Percentiles rank a stretch among this genome's conserved stretches.
These are phyloP conservation scores for Diadumene lineata DNA, from an alignment of 92 coral and sea anemone species.

Conservation along the genomic window DNA sequence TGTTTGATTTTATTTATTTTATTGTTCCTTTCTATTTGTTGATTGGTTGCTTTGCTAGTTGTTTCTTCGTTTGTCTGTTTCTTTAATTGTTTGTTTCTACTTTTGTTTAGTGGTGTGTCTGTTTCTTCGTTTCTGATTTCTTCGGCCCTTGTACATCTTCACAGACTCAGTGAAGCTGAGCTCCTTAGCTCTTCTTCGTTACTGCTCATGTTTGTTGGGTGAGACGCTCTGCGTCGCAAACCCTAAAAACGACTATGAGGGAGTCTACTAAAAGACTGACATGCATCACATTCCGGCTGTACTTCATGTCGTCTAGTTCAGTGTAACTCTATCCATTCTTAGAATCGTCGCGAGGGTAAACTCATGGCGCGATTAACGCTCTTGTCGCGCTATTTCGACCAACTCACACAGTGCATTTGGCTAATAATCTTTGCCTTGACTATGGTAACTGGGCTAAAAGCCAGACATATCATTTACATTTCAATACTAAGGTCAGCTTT, in stretches of 20 bases:
- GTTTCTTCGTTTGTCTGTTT: background rate
- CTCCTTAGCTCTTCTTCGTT: no score
- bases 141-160: no score
- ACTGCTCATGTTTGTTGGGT: no score
- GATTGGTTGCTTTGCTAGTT: background rate
- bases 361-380: background rate
- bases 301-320: background rate
- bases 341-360: constrained; percentile 2
- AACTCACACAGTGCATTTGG: background rate
- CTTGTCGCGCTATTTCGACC: background rate
- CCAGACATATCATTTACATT: constrained; percentile 1
- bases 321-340: background rate
- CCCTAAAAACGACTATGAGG: no score
- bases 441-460: background rate
- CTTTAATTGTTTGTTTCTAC: background rate
- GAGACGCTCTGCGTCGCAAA: no score
- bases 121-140: background rate
- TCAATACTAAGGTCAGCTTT: background rate
- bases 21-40: background rate
- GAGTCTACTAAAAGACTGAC: no score
- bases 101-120: background rate
- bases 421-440: background rate
- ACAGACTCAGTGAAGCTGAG: no score
- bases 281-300: background rate
- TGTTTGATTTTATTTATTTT: background rate